Base-by-base conservation (phyloP, 2,888 invertebrate species). In the Thecophora atra region DNA sequence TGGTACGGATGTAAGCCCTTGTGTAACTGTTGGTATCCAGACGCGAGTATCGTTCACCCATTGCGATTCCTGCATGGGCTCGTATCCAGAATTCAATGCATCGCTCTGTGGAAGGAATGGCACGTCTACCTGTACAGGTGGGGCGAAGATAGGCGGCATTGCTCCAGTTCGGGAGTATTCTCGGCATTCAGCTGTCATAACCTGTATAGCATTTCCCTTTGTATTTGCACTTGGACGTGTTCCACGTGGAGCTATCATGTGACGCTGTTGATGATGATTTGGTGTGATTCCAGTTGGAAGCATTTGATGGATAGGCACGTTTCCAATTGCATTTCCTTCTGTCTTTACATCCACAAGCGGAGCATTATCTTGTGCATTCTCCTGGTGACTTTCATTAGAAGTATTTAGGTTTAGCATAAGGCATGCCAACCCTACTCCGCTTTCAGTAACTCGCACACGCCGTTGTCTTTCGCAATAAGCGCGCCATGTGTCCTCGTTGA, bases 401-500 rank as follows among this genome's bases (percentile, higher is more conserved):
- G 80, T 84, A 73, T 79, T 84, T 77, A 88, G 51, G 83, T 87
- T 83, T 71, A 82, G 83, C 1, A 87, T 84, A 3, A 87, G 87
- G 69, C 89, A 85, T 42, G 89, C 88, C 76, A 95, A 84, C 1
- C 94, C 93, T 0, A 93, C 93, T 15, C 95, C 95, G 21, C 95
- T 94, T 85, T 96, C 96, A 79, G 91, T 91, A 30, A 93, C 90
- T 60, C 96, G 89, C 89, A 95, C 92, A 78, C 94, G 89, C 81
- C 94, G 93, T 84, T 95, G 96, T 13, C 95, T 89, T 83, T 99
- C 98, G 86, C 99, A 99, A 87, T 99, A 99, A 4, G 96, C 93
- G 76, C 95, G 92, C 99, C 99, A 99, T 0, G 99, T 97, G 78
- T 99, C 98, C 87, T 99, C 99, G 80, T 95, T 99, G 86, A 99